These are phyloP conservation scores for Drosophila nr. perissopoda DNA, from an alignment of 2,888 invertebrate genomes.

Conservation along the genomic window DNA sequence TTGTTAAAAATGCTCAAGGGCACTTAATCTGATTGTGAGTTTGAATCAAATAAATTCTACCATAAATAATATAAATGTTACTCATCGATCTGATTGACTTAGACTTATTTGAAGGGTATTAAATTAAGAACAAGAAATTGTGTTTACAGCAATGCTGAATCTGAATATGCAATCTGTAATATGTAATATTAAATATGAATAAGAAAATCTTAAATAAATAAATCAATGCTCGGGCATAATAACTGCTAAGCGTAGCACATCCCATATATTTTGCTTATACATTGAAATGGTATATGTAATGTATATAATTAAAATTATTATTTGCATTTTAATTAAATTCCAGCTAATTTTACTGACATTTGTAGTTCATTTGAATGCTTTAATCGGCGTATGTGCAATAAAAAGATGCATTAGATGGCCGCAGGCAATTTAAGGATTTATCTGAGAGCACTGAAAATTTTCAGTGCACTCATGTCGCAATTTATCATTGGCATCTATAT, in stretches of 20 bases:
- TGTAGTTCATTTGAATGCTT: background rate
- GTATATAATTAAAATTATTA: background rate
- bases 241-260: no score
- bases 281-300: background rate
- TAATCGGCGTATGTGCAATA: background rate
- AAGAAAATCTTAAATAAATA: no score
- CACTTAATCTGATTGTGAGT: background rate
- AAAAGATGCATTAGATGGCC: background rate
- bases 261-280: no score
- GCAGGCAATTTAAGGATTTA: background rate
- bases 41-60: background rate
- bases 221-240: no score
- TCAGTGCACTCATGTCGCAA: slow-evolving; percentile 11
- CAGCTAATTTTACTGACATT: background rate
- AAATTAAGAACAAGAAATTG: no score
- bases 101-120: no score
- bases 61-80: background rate
- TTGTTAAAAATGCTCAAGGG: background rate
- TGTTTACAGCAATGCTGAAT: no score
- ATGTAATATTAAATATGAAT: no score
- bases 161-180: no score
- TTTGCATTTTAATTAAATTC: background rate
- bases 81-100: background rate
- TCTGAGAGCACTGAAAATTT: background rate
- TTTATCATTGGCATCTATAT: slow-evolving; percentile 24